A percentile compares a stretch with the other conserved stretches of the same genome.
Conservation (phyloP, 1,140 invertebrate genomes). For the Trachelipus rathkii region DNA sequence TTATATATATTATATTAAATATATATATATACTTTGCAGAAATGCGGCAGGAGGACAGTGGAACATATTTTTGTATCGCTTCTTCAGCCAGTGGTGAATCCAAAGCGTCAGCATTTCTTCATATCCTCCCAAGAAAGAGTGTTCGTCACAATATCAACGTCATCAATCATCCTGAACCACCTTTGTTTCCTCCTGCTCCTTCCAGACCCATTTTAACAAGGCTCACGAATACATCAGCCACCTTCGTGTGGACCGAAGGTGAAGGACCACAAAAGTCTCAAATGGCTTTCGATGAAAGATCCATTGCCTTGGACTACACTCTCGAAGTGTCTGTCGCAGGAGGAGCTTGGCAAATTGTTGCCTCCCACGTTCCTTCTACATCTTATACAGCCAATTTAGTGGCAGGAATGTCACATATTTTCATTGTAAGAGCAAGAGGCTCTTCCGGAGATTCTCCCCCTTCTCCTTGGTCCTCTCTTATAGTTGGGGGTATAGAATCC, state of each 20-base stretch:
- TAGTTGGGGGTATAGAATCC: not conserved
- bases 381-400: not conserved
- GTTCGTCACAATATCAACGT: not conserved
- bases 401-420: not conserved
- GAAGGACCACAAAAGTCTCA: not conserved
- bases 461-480: not conserved
- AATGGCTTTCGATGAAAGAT: not conserved
- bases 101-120: not conserved
- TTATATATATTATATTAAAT: too few species aligned
- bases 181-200: not conserved
- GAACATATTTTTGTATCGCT: not conserved
- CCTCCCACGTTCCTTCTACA: not conserved
- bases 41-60: not conserved
- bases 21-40: not conserved
- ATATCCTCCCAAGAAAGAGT: not conserved
- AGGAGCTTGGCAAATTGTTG: not conserved
- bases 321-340: not conserved
- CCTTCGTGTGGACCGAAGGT: not conserved
- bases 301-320: not conserved
- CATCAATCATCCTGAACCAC: not conserved
- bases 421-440: not conserved
- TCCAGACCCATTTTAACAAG: not conserved
- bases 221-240: not conserved
- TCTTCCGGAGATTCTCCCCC: not conserved
- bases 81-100: not conserved